A percentile compares a stretch with the other conserved stretches of the same genome.
Evolutionary conservation across 2,888 invertebrate genomes (phyloP).

Genomic region (Lordiphosa fenestrarum): DNA sequence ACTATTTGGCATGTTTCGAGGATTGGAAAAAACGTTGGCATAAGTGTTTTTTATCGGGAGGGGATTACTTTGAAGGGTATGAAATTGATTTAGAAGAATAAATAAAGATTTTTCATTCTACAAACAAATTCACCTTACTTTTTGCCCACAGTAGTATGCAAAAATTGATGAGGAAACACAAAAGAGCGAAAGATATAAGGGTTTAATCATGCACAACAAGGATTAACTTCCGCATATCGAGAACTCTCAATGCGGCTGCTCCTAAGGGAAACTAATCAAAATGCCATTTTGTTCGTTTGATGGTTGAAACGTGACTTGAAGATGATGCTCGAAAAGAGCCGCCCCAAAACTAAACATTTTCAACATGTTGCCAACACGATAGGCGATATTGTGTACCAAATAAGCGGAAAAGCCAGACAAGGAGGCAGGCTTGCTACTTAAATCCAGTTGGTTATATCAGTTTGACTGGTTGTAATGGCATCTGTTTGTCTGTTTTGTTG

Average conservation of each 20-base stretch:
- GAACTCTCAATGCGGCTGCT: conserved; percentile 16
- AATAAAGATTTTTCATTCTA: no score
- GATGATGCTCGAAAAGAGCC: conserved; percentile 14
- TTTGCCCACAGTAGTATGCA: no score
- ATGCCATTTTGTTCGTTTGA: conserved; percentile 31
- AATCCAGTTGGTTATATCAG: conserved; percentile 42
- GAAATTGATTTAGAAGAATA: no score
- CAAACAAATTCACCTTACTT: no score
- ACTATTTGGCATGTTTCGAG: no score
- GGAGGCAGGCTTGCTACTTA: conserved; percentile 3
- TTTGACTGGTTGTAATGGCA: conserved; percentile 30
- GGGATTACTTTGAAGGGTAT: no score
- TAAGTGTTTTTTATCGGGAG: no score
- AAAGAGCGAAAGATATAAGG: conserved; percentile 5
- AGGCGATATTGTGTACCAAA: conserved; percentile 21
- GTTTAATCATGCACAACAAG: conserved; percentile 27
- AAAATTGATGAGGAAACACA: conserved; percentile 20
- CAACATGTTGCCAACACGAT: conserved; percentile 41
- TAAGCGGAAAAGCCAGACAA: conserved; percentile 22
- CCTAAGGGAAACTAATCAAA: conserved; percentile 35
- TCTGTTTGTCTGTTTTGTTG: conserved; percentile 17
- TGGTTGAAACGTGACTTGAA: conserved; percentile 39
- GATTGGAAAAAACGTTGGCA: no score
- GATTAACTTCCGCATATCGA: conserved; percentile 44
- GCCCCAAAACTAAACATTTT: conserved; percentile 29